Conservation (phyloP, 1,140 invertebrate species). For the Listronotus bonariensis region DNA sequence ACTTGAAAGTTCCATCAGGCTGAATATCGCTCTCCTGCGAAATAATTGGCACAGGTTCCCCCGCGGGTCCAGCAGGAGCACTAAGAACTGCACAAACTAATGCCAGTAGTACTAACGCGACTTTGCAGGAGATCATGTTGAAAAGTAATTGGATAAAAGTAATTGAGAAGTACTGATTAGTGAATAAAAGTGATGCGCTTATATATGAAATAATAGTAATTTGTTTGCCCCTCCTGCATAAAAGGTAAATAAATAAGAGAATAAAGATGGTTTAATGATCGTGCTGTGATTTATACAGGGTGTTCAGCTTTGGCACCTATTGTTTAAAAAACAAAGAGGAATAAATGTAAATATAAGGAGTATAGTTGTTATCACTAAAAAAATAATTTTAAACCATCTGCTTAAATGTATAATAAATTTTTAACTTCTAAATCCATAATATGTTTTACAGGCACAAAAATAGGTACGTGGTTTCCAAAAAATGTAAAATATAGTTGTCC, state of each 20-base stretch:
- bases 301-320: neutral
- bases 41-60: conserved; percentile 31
- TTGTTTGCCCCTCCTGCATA: conserved; percentile 14
- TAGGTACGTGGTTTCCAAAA: no score
- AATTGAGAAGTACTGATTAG: conserved; percentile 11
- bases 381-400: no score
- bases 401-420: no score
- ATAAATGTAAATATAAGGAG: no score
- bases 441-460: no score
- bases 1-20: conserved; percentile 31
- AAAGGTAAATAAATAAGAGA: neutral
- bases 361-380: no score
- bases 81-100: conserved; percentile 5
- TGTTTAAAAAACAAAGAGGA: no score
- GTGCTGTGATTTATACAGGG: conserved; percentile 7
- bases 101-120: conserved; percentile 9
- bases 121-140: conserved; percentile 2
- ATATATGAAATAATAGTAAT: conserved; percentile 24
- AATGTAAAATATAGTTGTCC: no score
- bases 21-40: conserved; percentile 31
- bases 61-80: conserved; percentile 13
- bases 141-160: no score
- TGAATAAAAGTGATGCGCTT: conserved; percentile 15
- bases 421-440: no score
- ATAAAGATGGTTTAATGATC: neutral